These are phyloP conservation scores for Pseudomyrmex sp. DNA, from an alignment of 1,140 invertebrate species.

Conservation along the genomic window DNA sequence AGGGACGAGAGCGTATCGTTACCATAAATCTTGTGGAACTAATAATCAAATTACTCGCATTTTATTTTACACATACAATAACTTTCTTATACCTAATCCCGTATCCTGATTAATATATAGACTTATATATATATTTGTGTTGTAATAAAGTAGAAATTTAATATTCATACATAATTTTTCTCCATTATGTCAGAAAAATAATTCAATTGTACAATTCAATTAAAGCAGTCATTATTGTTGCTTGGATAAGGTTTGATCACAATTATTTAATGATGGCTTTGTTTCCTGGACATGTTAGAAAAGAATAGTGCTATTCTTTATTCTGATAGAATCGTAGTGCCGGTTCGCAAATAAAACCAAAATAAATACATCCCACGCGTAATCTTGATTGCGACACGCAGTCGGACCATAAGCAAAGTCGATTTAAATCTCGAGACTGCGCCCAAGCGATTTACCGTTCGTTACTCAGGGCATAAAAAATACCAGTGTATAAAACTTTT, in stretches of 20 bases:
- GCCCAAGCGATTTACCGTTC: constrained; percentile 22
- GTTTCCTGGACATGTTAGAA: no score
- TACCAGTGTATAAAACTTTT: not conserved
- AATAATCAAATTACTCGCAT: not conserved
- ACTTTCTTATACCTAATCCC: no score
- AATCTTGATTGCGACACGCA: constrained; percentile 45
- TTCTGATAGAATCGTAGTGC: not conserved
- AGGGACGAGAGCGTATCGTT: not conserved
- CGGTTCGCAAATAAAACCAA: not conserved
- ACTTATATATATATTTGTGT: no score
- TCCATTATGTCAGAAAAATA: not conserved
- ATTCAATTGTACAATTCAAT: not conserved
- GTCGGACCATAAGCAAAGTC: constrained; percentile 33
- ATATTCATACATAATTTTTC: not conserved
- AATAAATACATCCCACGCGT: not conserved
- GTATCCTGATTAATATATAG: no score
- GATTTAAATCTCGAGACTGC: constrained; percentile 42
- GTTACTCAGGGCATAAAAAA: constrained; percentile 23
- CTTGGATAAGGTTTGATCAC: not conserved
- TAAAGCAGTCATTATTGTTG: no score
- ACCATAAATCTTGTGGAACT: constrained; percentile 10
- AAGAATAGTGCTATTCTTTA: no score
- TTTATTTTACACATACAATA: no score
- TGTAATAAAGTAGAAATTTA: no score
- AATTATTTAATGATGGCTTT: no score